Evolutionary conservation across 2,113 vertebrate genomes (phyloP), one percentile per base, ranked within the genome.

Genomic region (Thymallus thymallus): DNA sequence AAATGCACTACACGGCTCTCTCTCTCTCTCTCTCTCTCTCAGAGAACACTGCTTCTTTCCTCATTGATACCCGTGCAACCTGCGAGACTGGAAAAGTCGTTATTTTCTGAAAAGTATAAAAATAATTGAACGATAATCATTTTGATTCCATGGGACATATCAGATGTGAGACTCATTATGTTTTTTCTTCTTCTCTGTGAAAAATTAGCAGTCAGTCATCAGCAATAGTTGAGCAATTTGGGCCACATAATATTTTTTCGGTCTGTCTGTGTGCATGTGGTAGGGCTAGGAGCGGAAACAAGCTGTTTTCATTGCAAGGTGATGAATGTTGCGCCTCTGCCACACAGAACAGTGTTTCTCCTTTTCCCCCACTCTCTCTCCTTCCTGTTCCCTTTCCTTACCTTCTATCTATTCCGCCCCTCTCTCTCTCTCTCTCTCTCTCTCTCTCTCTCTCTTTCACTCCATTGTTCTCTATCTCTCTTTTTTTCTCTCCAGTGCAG

Each of bases 141-240:
- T 51, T 16, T 13, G 1, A 51, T 51, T 51, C 13, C 18, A 6
- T 55, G 35, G 35, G 9, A 41, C 35, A 41, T 10, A 9, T 41
- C 48, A 5, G 14, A 51, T 1, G 48, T 51, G 48, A 51, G 1
- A 51, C 14, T 18, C 3, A 51, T 13, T 13, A 48, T 63, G 12
- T 29, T 24, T 63, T 29, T 63, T 62, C 2, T 26, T 26, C 1
- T 18, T 32, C 5, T 24, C 18, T 18, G 9, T 63, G 24, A 63
- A 26, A 66, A 30, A 68, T 35, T 22, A 66, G 60, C 73, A 67
- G 20, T 66, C 66, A 83, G 80, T 90, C 86, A 91, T 91, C 89
- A 91, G 89, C 88, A 87, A 76, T 79, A 82, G 79, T 86, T 80
- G 88, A 85, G 82, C 80, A 87, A 90, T 92, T 88, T 90, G 70